Evolutionary conservation across 2,888 invertebrate species (phyloP).

Genomic region (Apodemia duryi): DNA sequence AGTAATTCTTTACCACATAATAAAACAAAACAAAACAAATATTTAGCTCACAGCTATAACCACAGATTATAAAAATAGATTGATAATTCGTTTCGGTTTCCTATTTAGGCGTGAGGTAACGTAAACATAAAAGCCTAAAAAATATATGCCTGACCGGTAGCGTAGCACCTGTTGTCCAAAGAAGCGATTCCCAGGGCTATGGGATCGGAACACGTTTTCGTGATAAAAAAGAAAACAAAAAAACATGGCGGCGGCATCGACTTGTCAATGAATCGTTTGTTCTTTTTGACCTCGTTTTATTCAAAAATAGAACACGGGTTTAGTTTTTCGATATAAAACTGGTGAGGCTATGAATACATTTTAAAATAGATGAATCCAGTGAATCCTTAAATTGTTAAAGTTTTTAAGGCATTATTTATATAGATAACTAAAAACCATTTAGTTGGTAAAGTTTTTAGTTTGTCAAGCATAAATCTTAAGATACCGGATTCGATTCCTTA

Average conservation of each 20-base stretch:
- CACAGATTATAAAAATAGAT: conserved; percentile 6
- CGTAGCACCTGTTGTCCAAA: conserved; percentile 64
- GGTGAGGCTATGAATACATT: neutral
- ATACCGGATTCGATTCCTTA: too few relatives aligned
- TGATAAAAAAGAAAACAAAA: conserved; percentile 47
- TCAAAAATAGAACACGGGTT: conserved; percentile 8
- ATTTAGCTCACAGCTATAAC: neutral
- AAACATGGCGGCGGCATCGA: conserved; percentile 39
- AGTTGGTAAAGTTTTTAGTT: neutral
- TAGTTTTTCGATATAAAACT: neutral
- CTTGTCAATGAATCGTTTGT: conserved; percentile 45
- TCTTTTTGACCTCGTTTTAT: conserved; percentile 48
- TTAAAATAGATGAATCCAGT: neutral
- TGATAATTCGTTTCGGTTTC: conserved; percentile 6
- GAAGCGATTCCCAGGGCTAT: conserved; percentile 55
- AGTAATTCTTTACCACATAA: neutral
- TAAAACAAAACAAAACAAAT: neutral
- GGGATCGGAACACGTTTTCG: conserved; percentile 51
- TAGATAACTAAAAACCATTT: neutral
- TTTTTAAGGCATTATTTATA: neutral
- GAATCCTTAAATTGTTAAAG: neutral
- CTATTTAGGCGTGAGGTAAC: conserved; percentile 12
- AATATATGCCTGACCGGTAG: conserved; percentile 16
- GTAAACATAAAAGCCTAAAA: conserved; percentile 15
- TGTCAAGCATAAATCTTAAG: too few relatives aligned